A percentile compares a stretch with the other conserved stretches of the same genome.
Evolutionary conservation across 64 coral and sea anemone genomes (phyloP).

Genomic region (Astreopora myriophthalma): DNA sequence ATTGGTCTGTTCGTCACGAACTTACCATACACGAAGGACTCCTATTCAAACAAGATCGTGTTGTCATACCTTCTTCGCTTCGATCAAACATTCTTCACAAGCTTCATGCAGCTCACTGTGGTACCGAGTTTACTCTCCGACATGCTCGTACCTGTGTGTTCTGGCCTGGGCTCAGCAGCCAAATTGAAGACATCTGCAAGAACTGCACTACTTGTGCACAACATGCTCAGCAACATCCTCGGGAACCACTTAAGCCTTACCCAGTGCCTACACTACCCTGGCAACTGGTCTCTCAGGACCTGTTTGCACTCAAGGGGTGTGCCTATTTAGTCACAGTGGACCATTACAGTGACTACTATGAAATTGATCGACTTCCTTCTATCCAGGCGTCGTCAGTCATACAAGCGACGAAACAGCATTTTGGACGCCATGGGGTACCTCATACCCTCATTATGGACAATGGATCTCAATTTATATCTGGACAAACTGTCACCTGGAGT

Average conservation of each 20-base stretch:
- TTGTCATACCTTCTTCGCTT: too few species aligned
- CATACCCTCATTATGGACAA: slow-evolving; percentile 34
- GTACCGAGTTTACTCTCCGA: neutral
- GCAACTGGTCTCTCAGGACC: too few species aligned
- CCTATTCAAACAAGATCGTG: too few species aligned
- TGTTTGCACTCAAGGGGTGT: neutral
- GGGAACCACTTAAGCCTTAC: neutral
- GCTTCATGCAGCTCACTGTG: neutral
- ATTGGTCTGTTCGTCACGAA: too few species aligned
- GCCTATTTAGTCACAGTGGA: too few species aligned
- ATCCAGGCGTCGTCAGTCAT: slow-evolving; percentile 34
- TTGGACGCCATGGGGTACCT: neutral
- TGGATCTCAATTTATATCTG: slow-evolving; percentile 50
- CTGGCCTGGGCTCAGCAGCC: slow-evolving; percentile 26
- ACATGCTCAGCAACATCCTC: neutral
- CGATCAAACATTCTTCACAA: too few species aligned
- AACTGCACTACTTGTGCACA: too few species aligned
- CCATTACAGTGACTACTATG: slow-evolving; percentile 50
- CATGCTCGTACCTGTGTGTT: neutral
- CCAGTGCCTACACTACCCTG: slow-evolving; percentile 19
- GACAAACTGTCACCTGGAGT: too few species aligned
- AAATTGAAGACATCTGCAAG: too few species aligned
- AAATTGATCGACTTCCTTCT: slow-evolving; percentile 54
- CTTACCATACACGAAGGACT: too few species aligned
- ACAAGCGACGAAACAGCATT: too few species aligned